Evolutionary conservation across 2,888 invertebrate genomes (phyloP), one percentile per base, ranked within the genome.

Genomic region (Ectemnius cavifrons): DNA sequence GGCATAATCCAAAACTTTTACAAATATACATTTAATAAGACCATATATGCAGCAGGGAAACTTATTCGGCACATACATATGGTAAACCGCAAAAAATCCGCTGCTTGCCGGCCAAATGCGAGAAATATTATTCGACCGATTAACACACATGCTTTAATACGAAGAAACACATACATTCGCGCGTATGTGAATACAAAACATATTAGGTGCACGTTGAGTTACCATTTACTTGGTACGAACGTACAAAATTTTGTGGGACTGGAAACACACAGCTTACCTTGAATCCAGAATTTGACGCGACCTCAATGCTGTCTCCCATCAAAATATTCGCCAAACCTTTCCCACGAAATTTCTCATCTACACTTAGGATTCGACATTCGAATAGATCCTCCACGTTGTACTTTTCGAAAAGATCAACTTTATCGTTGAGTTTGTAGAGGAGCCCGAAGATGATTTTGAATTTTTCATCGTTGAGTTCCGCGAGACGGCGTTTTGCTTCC

Each of bases 331-430:
- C 96, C 71, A 97, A 91, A 0, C 96, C 96, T 77, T 92, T 93
- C 0, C 96, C 96, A 47, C 97, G 93, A 80, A 93, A 95, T 78
- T 91, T 90, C 69, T 93, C 92, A 75, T 95, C 95, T 23, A 97
- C 96, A 8, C 96, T 96, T 52, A 97, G 93, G 81, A 97, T 96
- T 75, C 96, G 93, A 83, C 96, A 94, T 91, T 97, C 97, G 87
- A 97, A 94, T 61, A 96, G 93, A 83, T 94, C 93, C 20, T 95
- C 94, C 60, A 95, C 94, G 77, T 93, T 89, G 89, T 94, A 95
- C 79, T 92, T 92, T 13, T 89, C 91, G 87, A 96, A 97, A 20
- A 97, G 91, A 89, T 96, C 94, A 73, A 94, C 87, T 79, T 94
- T 93, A 64, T 94, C 92, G 89, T 95, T 96, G 63, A 95, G 93